Evolutionary conservation across 2,797 vertebrate species (phyloP), one percentile per base, ranked within the genome.

Genomic region (Euthynnus affinis): DNA sequence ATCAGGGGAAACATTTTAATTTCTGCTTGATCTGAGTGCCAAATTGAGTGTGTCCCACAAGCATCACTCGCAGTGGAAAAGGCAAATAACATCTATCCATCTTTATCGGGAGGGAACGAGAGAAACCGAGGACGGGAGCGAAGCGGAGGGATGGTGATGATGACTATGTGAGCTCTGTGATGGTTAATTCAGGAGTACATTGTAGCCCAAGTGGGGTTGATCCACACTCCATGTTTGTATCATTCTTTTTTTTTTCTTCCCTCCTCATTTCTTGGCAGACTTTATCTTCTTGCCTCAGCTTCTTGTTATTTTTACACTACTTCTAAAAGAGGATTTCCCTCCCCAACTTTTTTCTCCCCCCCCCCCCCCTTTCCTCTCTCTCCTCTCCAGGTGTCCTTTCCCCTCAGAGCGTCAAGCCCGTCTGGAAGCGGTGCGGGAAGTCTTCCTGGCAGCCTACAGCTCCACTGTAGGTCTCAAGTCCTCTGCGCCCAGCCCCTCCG

Each of bases 371-470:
- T 37, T 25, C 22, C 52, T 17, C 3, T 69, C 17, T 84, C 25
- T 79, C 51, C 90, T 80, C 87, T 71, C 65, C 94, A 98, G 95
- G 94, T 96, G 86, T 90, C 84, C 95, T 51, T 90, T 95, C 0
- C 89, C 91, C 2, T 95, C 95, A 0, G 96, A 97, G 84, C 96
- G 98, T 0, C 96, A 97, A 89, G 93, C 93, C 22, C 96, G 97
- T 22, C 93, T 99, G 89, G 97, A 99, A 82, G 96, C 97, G 25
- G 98, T 99, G 77, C 96, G 97, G 60, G 97, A 98, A 1, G 85
- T 96, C 78, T 99, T 99, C 90, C 90, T 99, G 89, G 96, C 97
- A 0, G 92, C 96, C 52, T 99, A 99, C 92, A 98, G 97, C 93
- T 96, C 95, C 91, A 99, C 97, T 0, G 97, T 99, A 12, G 97